These are phyloP conservation scores for Carabus problematicus DNA, from an alignment of 2,888 invertebrate species.

Conservation along the genomic window DNA sequence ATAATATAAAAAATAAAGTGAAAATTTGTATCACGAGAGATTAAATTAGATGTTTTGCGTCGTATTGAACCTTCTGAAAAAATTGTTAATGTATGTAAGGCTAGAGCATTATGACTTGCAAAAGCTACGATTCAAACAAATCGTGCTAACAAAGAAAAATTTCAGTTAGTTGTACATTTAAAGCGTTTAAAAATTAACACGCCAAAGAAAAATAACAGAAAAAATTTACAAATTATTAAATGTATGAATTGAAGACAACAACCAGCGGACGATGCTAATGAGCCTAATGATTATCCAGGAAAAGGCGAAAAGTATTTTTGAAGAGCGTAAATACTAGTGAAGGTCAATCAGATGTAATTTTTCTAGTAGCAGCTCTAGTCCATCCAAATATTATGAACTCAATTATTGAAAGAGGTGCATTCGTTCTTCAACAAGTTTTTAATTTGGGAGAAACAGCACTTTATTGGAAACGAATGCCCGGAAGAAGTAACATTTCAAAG, in stretches of 20 bases:
- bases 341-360: not conserved
- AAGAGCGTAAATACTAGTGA: not conserved
- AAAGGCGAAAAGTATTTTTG: not conserved
- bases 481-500: not conserved
- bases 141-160: conserved; percentile 45
- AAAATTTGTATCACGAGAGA: too few species aligned
- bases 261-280: conserved; percentile 46
- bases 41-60: conserved; percentile 45
- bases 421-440: not conserved
- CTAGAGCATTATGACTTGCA: conserved; percentile 43
- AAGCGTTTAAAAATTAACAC: conserved; percentile 47
- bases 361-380: not conserved
- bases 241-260: conserved; percentile 46
- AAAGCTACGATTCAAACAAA: conserved; percentile 46
- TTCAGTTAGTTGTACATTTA: conserved; percentile 46
- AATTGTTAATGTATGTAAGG: conserved; percentile 46
- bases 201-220: conserved; percentile 46
- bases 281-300: conserved; percentile 35
- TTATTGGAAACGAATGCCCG: not conserved
- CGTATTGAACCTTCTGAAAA: conserved; percentile 41
- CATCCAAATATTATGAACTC: not conserved
- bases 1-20: too few species aligned
- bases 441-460: not conserved
- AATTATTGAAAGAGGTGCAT: not conserved
- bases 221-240: conserved; percentile 46